phyloP scores from a whole-genome alignment of 2,888 invertebrate genomes.

The Magallana nippona region DNA sequence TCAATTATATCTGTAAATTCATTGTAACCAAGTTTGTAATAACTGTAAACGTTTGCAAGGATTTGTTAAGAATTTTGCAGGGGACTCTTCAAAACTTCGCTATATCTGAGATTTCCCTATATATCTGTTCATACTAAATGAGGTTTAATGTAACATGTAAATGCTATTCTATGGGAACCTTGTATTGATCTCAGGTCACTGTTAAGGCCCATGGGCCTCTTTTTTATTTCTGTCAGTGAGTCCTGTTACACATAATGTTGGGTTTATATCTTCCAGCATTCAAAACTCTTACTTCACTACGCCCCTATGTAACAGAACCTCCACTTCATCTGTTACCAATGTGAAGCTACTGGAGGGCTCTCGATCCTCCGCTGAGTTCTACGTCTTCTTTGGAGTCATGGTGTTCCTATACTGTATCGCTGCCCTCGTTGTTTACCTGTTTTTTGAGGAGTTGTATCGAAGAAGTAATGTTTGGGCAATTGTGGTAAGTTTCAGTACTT shows the following conservation, averaged over 20 bases:
- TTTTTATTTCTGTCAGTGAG: not conserved
- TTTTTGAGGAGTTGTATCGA: slow-evolving; percentile 79
- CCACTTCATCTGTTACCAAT: not conserved
- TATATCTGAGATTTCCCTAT: too few relatives aligned
- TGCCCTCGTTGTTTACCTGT: slow-evolving; percentile 81
- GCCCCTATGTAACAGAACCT: slow-evolving; percentile 47
- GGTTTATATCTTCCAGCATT: slow-evolving; percentile 56
- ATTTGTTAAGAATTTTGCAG: too few relatives aligned
- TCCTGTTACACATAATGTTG: not conserved
- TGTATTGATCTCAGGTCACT: too few relatives aligned
- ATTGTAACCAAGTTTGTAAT: too few relatives aligned
- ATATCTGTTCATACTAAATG: too few relatives aligned
- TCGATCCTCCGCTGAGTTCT: slow-evolving; percentile 83
- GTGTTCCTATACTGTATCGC: slow-evolving; percentile 84
- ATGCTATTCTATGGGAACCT: too few relatives aligned
- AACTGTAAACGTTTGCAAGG: too few relatives aligned
- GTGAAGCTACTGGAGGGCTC: slow-evolving; percentile 59
- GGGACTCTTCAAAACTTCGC: too few relatives aligned
- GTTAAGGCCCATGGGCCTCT: too few relatives aligned
- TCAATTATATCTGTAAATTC: too few relatives aligned
- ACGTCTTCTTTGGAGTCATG: slow-evolving; percentile 86
- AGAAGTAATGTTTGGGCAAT: slow-evolving; percentile 81
- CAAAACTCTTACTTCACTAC: slow-evolving; percentile 56
- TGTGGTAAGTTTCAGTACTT: slow-evolving; percentile 80
- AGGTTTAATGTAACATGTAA: too few relatives aligned